phyloP scores from a whole-genome alignment of 2,797 vertebrate species.

The Xerus rutilus region DNA sequence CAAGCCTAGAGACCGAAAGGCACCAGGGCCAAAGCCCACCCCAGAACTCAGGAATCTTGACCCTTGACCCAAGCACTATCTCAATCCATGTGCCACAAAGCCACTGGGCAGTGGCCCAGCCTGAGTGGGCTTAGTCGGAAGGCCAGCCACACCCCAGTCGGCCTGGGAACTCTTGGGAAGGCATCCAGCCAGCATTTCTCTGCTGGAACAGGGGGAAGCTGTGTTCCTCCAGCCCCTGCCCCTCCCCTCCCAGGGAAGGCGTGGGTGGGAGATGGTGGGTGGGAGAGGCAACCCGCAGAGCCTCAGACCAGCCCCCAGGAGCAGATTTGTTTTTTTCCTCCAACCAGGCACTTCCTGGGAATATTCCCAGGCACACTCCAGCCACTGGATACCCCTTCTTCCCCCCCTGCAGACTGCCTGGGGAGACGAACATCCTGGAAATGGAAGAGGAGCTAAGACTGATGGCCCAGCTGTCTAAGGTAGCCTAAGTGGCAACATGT shows the following conservation, averaged over 20 bases:
- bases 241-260: not conserved
- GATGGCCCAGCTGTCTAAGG: not conserved
- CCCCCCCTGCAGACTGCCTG: not conserved
- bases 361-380: slow-evolving; percentile 52
- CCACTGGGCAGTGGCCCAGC: slow-evolving; percentile 14
- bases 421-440: not conserved
- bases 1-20: not conserved
- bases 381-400: slow-evolving; percentile 7
- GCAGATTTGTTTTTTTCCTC: not conserved
- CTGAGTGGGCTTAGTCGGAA: slow-evolving; percentile 66
- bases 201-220: slow-evolving; percentile 71
- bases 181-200: slow-evolving; percentile 71
- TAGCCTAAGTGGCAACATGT: not conserved
- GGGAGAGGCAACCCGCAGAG: slow-evolving; percentile 35
- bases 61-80: not conserved
- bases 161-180: slow-evolving; percentile 72
- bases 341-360: slow-evolving; percentile 56
- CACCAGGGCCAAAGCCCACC: not conserved
- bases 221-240: slow-evolving; percentile 64
- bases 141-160: slow-evolving; percentile 74
- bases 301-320: not conserved
- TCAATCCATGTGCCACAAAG: not conserved
- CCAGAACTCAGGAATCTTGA: slow-evolving; percentile 8
- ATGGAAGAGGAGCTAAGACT: not conserved
- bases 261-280: slow-evolving; percentile 46